phyloP scores from a whole-genome alignment of 2,113 vertebrate genomes.

The Setophaga coronata region DNA sequence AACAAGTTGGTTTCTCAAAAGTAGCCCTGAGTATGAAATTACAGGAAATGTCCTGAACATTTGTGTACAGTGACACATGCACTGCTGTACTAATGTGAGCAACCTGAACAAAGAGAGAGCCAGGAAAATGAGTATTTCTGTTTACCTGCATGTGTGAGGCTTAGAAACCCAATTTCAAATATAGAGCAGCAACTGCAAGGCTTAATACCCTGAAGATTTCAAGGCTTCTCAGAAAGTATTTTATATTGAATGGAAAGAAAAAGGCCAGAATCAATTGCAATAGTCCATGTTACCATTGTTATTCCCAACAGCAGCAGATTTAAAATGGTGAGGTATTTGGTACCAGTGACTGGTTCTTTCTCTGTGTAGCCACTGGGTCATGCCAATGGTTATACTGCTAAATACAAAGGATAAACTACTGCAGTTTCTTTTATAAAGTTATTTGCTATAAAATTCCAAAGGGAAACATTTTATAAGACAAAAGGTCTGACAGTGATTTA shows the following conservation, averaged over 20 bases:
- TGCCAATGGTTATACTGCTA: background rate
- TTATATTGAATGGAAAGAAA: background rate
- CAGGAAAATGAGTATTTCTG: background rate
- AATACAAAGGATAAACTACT: background rate
- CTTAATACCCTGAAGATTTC: background rate
- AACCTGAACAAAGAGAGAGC: background rate
- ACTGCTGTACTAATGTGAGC: background rate
- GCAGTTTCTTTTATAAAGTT: background rate
- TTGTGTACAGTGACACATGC: background rate
- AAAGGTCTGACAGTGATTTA: background rate
- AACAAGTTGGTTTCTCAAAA: slow-evolving; percentile 37
- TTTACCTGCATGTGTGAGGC: background rate
- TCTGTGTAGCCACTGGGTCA: background rate
- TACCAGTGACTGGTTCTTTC: background rate
- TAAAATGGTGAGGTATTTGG: background rate
- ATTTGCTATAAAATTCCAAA: background rate
- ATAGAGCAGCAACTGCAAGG: background rate
- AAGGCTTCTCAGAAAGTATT: background rate
- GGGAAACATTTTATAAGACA: background rate
- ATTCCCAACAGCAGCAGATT: background rate
- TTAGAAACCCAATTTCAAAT: background rate
- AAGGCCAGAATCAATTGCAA: background rate
- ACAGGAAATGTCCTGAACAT: slow-evolving; percentile 36
- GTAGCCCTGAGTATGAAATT: background rate
- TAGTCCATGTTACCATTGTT: background rate